A percentile compares a stretch with the other conserved stretches of the same genome.
phyloP scores from a whole-genome alignment of 2,797 vertebrate species.

The Mionectes olivaceus region DNA sequence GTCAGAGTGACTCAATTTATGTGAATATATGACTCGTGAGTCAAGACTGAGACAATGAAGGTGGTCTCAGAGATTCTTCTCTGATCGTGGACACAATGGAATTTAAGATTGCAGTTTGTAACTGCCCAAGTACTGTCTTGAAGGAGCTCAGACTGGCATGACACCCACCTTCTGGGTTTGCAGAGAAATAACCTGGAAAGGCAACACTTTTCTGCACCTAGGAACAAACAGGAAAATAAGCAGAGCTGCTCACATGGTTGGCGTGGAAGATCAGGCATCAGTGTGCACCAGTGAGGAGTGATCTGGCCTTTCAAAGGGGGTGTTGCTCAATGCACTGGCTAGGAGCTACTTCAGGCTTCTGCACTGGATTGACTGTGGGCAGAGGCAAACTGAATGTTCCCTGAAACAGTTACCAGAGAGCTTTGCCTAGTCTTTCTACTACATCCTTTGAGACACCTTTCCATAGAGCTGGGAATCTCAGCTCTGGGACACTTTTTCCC shows the following conservation, averaged over 20 bases:
- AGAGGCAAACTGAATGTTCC: accelerated
- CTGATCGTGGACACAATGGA: background rate
- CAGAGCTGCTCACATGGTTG: background rate
- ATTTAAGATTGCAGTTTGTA: background rate
- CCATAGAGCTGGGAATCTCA: background rate
- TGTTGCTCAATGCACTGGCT: background rate
- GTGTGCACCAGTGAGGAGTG: accelerated
- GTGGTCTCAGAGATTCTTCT: background rate
- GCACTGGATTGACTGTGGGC: background rate
- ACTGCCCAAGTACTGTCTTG: background rate
- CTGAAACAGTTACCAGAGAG: background rate
- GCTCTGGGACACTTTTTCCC: background rate
- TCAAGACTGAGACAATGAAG: background rate
- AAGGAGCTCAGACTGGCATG: background rate
- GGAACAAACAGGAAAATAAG: background rate
- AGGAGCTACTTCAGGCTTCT: background rate
- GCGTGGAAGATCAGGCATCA: background rate
- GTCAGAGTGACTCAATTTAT: background rate
- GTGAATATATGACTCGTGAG: background rate
- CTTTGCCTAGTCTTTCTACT: background rate
- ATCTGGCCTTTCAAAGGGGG: background rate
- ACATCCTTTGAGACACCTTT: background rate
- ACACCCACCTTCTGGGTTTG: background rate
- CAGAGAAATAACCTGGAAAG: background rate
- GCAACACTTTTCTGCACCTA: background rate